Percentiles rank a stretch among this genome's conserved stretches.
Conservation (phyloP, 2,113 vertebrate species). For the Strix aluco region DNA sequence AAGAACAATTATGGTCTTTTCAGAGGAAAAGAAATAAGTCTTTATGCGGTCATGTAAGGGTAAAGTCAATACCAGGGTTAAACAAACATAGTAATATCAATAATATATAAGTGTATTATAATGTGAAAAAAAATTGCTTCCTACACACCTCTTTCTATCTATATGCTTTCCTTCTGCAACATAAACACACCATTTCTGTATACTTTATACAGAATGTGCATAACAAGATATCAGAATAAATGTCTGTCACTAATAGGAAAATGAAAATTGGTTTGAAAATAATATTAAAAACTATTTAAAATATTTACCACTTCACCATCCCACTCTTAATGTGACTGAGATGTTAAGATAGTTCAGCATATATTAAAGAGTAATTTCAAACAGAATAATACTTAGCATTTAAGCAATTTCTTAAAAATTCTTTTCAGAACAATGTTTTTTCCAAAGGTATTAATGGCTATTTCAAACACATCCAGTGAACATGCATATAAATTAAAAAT, state of each 20-base stretch:
- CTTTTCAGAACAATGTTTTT: neutral
- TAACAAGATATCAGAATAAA: neutral
- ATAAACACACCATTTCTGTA: neutral
- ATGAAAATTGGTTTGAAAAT: neutral
- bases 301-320: neutral
- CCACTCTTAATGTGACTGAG: neutral
- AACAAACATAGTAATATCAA: neutral
- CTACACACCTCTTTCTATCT: neutral
- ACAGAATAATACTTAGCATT: neutral
- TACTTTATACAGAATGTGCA: neutral
- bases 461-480: neutral
- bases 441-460: neutral
- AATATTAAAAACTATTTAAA: neutral
- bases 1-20: neutral
- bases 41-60: neutral
- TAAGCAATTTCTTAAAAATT: neutral
- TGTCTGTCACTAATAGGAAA: neutral
- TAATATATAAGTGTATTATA: accelerated
- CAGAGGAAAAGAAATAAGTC: neutral
- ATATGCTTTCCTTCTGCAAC: neutral
- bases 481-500: neutral
- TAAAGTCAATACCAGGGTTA: neutral
- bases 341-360: neutral
- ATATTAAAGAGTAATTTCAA: neutral
- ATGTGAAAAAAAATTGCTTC: neutral